Evolutionary conservation across 2,797 vertebrate species (phyloP), one percentile per base, ranked within the genome.

Genomic region (Macropodus opercularis): DNA sequence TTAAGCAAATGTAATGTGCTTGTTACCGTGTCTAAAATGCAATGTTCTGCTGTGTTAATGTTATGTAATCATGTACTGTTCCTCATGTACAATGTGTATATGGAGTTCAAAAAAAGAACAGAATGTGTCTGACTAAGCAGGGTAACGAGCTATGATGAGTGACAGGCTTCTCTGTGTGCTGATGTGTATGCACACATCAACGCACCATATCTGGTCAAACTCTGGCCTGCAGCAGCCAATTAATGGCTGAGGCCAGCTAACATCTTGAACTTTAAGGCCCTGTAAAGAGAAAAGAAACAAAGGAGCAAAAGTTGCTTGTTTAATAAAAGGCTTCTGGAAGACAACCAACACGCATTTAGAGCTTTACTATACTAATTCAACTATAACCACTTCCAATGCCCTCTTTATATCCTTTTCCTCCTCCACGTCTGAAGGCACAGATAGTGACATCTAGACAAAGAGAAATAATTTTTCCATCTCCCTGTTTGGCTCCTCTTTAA

Each of bases 151-250:
- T 86, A 88, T 48, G 77, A 46, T 69, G 72, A 72, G 75, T 64
- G 71, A 72, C 69, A 80, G 85, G 71, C 80, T 69, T 87, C 83
- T 86, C 81, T 73, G 69, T 63, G 67, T 65, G 55, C 70, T 77
- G 76, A 86, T 84, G 80, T 85, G 84, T 35, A 50, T 68, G 63
- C 56, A 79, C 88, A 91, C 84, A 85, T 74, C 75, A 85, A 84
- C 63, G 69, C 81, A 86, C 74, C 77, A 77, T 75, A 92, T 91
- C 86, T 91, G 88, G 86, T 93, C 91, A 81, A 90, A 93, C 91
- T 91, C 94, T 94, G 94, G 96, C 96, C 96, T 96, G 95, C 93
- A 91, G 92, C 94, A 93, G 93, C 94, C 95, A 89, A 92, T 93
- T 93, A 94, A 89, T 55, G 93, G 94, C 91, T 90, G 94, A 98